phyloP scores from a whole-genome alignment of 2,113 vertebrate genomes.

The Macquaria ambigua region DNA sequence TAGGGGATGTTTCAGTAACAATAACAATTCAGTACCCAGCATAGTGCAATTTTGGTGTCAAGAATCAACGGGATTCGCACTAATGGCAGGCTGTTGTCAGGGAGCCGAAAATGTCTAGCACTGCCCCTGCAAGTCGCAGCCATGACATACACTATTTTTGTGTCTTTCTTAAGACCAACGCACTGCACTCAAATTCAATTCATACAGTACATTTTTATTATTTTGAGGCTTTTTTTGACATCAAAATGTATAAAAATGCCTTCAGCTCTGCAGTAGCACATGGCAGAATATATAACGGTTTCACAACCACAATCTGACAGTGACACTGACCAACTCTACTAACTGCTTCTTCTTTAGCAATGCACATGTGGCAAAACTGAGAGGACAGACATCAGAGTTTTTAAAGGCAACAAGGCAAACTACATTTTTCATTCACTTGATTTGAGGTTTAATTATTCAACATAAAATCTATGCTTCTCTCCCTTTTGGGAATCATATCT shows the following conservation, averaged over 20 bases:
- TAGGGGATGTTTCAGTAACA: conserved; percentile 41
- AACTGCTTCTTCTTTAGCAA: conserved; percentile 4
- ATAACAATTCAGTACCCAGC: conserved; percentile 43
- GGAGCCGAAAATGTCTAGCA: not conserved
- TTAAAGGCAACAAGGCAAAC: not conserved
- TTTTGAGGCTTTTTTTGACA: not conserved
- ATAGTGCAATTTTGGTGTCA: conserved; percentile 50
- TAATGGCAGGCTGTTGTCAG: conserved; percentile 34
- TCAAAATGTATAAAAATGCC: not conserved
- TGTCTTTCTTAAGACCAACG: not conserved
- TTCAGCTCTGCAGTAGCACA: not conserved
- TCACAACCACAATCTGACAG: conserved; percentile 20
- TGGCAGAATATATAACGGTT: not conserved
- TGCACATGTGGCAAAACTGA: not conserved
- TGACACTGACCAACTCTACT: not conserved
- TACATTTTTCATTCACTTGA: conserved; percentile 8
- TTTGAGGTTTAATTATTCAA: conserved; percentile 29
- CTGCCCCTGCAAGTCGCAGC: not conserved
- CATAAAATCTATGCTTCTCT: conserved; percentile 12
- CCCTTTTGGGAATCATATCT: conserved; percentile 14
- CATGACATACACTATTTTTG: not conserved
- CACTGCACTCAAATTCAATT: not conserved
- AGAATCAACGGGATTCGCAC: conserved; percentile 39
- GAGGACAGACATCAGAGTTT: not conserved
- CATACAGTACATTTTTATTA: not conserved